These are phyloP conservation scores for Lamellibrachia columna DNA, from an alignment of 2,888 invertebrate species.

Conservation along the genomic window DNA sequence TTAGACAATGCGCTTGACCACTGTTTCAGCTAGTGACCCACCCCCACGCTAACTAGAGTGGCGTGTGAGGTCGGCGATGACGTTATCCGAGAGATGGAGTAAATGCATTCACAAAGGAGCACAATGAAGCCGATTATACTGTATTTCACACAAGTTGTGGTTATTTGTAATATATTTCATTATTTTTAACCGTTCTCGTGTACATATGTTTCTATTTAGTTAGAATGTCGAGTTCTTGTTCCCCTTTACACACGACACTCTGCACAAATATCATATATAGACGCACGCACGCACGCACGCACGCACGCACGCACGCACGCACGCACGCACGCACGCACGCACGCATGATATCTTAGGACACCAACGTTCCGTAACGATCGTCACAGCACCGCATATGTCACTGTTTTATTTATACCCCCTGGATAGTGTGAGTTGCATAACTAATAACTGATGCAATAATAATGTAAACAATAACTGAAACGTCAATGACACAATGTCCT, in stretches of 20 bases:
- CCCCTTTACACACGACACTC: neutral
- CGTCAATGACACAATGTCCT: neutral
- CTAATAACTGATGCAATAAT: neutral
- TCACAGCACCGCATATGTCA: neutral
- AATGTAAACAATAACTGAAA: neutral
- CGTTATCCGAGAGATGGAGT: neutral
- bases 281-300: too few species aligned
- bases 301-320: too few species aligned
- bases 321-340: too few species aligned
- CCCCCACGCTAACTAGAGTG: neutral
- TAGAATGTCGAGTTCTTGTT: neutral
- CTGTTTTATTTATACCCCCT: neutral
- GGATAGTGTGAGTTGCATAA: neutral
- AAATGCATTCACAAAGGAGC: neutral
- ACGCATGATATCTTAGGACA: neutral
- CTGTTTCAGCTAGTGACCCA: neutral
- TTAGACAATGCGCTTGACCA: constrained; percentile 12
- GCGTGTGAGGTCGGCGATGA: neutral
- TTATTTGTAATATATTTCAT: neutral
- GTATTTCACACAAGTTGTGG: neutral
- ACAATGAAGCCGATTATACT: neutral
- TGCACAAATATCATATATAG: too few species aligned
- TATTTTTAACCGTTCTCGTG: neutral
- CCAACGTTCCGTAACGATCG: neutral
- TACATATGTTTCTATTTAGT: neutral